Conservation (phyloP, 2,797 vertebrate species). For the Ctenosaura bakeri region DNA sequence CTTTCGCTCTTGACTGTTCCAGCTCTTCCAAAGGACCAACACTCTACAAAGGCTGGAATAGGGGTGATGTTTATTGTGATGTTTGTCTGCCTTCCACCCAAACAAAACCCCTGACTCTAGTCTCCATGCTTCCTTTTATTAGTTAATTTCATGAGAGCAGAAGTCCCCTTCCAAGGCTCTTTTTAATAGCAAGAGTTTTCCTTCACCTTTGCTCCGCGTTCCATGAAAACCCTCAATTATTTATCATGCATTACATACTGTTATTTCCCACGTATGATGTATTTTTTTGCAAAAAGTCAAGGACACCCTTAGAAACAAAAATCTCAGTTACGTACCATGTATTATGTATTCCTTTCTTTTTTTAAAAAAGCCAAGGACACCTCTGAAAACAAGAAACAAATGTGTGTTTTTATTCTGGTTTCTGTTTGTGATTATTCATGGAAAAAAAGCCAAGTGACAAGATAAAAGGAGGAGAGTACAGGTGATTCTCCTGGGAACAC, state of each 20-base stretch:
- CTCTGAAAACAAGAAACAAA: background rate
- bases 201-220: slow-evolving; percentile 50
- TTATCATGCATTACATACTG: no score
- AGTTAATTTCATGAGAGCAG: slow-evolving; percentile 49
- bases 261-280: no score
- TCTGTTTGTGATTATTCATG: background rate
- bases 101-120: slow-evolving; percentile 52
- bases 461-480: no score
- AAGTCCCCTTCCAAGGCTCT: slow-evolving; percentile 56
- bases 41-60: background rate
- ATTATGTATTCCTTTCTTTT: no score
- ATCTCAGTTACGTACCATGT: no score
- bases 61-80: background rate
- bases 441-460: background rate
- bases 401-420: background rate
- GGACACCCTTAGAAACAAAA: background rate
- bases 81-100: slow-evolving; percentile 55
- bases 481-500: background rate
- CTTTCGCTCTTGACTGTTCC: background rate
- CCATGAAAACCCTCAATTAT: background rate
- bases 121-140: slow-evolving; percentile 71
- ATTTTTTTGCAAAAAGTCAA: background rate
- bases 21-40: background rate
- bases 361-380: background rate
- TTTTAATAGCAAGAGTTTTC: slow-evolving; percentile 55